A percentile compares a stretch with the other conserved stretches of the same genome.
phyloP scores from a whole-genome alignment of 2,113 vertebrate genomes.

The Stigmatopora argus region DNA sequence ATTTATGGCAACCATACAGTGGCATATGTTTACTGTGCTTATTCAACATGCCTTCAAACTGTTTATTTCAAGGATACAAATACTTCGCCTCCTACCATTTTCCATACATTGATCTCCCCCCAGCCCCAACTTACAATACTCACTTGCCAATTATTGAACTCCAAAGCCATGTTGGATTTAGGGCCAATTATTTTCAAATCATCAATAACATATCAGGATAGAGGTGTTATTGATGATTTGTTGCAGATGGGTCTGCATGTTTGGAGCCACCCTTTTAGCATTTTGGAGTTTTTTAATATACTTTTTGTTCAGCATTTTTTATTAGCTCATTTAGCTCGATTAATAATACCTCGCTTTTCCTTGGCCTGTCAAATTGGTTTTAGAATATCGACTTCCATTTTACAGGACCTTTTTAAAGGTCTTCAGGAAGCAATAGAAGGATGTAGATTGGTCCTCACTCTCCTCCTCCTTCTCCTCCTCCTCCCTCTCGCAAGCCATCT shows the following conservation, averaged over 20 bases:
- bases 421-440: slow-evolving; percentile 10
- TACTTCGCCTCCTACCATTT: neutral
- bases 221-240: too few relatives aligned
- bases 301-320: too few relatives aligned
- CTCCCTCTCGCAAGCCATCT: slow-evolving; percentile 45
- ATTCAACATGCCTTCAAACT: neutral
- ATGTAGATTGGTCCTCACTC: slow-evolving; percentile 6
- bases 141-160: neutral
- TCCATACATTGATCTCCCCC: neutral
- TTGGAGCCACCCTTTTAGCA: too few relatives aligned
- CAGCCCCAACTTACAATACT: neutral
- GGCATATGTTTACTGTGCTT: neutral
- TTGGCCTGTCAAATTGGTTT: too few relatives aligned
- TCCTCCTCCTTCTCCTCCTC: slow-evolving; percentile 5
- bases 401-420: neutral
- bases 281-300: too few relatives aligned
- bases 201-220: neutral
- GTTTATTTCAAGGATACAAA: neutral
- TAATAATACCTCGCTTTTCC: too few relatives aligned
- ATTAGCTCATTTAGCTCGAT: too few relatives aligned
- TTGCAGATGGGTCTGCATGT: too few relatives aligned
- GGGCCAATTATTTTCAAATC: neutral
- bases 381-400: too few relatives aligned
- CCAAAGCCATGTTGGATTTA: neutral
- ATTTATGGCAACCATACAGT: too few relatives aligned